Evolutionary conservation across 2,113 vertebrate genomes (phyloP), one percentile per base, ranked within the genome.

Genomic region (Lepidiolamprologus cunningtoni): DNA sequence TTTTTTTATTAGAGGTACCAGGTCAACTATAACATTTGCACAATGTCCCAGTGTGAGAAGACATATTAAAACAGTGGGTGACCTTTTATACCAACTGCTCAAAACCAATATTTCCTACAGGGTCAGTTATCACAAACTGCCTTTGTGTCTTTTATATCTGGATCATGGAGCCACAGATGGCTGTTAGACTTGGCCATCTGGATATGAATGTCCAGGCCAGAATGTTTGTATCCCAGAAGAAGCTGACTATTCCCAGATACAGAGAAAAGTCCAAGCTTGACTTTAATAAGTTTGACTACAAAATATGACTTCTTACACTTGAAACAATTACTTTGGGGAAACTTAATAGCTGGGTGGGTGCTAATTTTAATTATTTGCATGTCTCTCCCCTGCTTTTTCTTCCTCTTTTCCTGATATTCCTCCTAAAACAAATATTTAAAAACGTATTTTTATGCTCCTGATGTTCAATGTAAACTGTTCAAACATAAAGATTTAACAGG

Each of bases 101-200:
- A 85, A 55, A 87, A 81, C 54, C 45, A 76, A 23, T 4, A 47
- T 87, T 73, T 87, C 73, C 85, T 85, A 71, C 53, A 88, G 80
- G 87, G 80, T 92, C 88, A 91, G 17, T 63, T 78, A 89, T 92
- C 87, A 87, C 82, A 88, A 87, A 93, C 88, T 87, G 71, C n/a
- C 80, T 89, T 89, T 86, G 54, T 91, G 53, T 47, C 21, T 81
- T 85, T 88, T 78, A 84, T 85, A 81, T 87, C 81, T 87, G 58
- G 63, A 89, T 86, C 55, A 86, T 90, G 83, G 55, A 85, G 87
- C 86, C 87, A 90, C 93, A 94, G 90, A 94, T 95, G 94, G 93
- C 89, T 88, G 71, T 89, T 87, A 92, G 83, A 87, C 50, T n/a
- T 19, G 23, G 23, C 93, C 92, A 93, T 95, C 91, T 95, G 94